phyloP scores from a whole-genome alignment of 2,113 vertebrate species.

The Sander lucioperca region DNA sequence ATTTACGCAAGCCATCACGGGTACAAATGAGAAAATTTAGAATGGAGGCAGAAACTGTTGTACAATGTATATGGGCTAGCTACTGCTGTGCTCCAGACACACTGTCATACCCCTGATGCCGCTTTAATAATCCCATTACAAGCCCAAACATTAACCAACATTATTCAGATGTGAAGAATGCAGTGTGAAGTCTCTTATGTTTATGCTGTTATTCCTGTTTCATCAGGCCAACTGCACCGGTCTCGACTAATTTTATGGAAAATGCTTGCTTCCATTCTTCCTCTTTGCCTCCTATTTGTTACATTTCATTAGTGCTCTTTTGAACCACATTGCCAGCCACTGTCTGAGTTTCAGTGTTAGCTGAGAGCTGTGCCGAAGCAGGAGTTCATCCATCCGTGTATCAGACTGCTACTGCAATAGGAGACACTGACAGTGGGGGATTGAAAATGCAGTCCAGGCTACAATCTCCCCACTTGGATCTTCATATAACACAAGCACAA shows the following conservation, averaged over 20 bases:
- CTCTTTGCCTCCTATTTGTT: constrained; percentile 51
- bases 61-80: background rate
- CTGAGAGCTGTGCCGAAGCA: constrained; percentile 18
- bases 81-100: constrained; percentile 12
- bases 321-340: constrained; percentile 50
- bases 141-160: constrained; percentile 55
- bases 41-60: constrained; percentile 25
- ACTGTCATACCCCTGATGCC: constrained; percentile 34
- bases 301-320: constrained; percentile 58
- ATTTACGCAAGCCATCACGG: constrained; percentile 62
- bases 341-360: constrained; percentile 45
- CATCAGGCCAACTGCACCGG: constrained; percentile 45
- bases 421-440: constrained; percentile 9
- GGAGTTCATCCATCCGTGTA: constrained; percentile 33
- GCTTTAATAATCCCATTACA: constrained; percentile 53
- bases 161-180: constrained; percentile 63
- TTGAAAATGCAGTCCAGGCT: background rate
- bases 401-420: constrained; percentile 8
- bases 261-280: constrained; percentile 63
- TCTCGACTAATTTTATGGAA: constrained; percentile 73
- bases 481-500: background rate
- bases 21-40: constrained; percentile 57
- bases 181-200: constrained; percentile 40
- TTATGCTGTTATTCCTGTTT: constrained; percentile 52
- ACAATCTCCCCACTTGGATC: background rate